Evolutionary conservation across 2,113 vertebrate species (phyloP).

Genomic region (Misgurnus mizolepis): DNA sequence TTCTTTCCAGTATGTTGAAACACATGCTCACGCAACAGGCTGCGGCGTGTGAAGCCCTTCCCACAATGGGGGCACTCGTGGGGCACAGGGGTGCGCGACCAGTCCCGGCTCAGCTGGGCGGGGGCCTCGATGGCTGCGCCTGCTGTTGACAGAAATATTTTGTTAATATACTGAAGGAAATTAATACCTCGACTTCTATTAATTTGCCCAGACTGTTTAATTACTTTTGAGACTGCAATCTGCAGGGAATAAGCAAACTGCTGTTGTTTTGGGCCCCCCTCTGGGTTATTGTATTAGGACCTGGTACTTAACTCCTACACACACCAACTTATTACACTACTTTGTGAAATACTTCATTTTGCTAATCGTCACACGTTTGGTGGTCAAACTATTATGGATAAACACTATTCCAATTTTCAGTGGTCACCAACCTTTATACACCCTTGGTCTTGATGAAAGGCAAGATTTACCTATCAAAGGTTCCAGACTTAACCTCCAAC

Average conservation of each 20-base stretch:
- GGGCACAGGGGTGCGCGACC: conserved; percentile 77
- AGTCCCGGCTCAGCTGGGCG: conserved; percentile 76
- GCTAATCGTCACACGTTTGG: too few species aligned
- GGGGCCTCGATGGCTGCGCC: conserved; percentile 69
- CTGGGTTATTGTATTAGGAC: too few species aligned
- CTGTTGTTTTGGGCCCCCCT: too few species aligned
- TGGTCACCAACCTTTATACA: too few species aligned
- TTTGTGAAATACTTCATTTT: too few species aligned
- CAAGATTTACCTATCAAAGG: too few species aligned
- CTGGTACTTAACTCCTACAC: too few species aligned
- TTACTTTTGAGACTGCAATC: neutral
- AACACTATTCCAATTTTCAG: too few species aligned
- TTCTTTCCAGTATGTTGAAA: conserved; percentile 88
- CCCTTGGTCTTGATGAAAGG: too few species aligned
- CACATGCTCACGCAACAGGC: conserved; percentile 88
- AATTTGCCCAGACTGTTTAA: neutral
- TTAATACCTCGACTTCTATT: neutral
- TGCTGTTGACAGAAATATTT: conserved; percentile 20
- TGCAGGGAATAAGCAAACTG: neutral
- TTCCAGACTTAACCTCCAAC: too few species aligned
- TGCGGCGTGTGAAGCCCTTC: conserved; percentile 86
- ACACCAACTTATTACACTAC: too few species aligned
- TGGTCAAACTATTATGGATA: too few species aligned
- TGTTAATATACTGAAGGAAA: neutral
- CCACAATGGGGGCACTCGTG: conserved; percentile 88